These are phyloP conservation scores for Heterochromis multidens DNA, from an alignment of 2,113 vertebrate species.

Conservation along the genomic window DNA sequence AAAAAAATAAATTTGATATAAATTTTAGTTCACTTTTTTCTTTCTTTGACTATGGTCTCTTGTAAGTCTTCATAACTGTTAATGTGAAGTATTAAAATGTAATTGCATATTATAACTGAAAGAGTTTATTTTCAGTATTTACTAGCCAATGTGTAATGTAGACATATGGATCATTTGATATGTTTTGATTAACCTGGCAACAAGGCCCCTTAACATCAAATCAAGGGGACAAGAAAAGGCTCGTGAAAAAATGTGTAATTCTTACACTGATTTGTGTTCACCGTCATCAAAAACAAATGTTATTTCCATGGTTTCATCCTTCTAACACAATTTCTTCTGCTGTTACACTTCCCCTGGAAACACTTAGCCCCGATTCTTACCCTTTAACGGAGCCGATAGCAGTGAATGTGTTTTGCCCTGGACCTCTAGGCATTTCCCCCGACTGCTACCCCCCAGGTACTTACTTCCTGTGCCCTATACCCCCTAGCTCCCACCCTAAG, in stretches of 20 bases:
- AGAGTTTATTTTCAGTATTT: too few species aligned
- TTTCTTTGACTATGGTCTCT: neutral
- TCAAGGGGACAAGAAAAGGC: neutral
- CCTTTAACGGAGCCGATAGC: conserved; percentile 53
- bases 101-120: too few species aligned
- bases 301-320: conserved; percentile 13
- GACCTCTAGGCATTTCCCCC: conserved; percentile 70
- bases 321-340: conserved; percentile 18
- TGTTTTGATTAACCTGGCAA: neutral
- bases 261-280: neutral
- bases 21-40: neutral
- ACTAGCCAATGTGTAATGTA: too few species aligned
- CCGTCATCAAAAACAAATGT: neutral
- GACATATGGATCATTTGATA: neutral
- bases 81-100: neutral
- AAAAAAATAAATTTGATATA: neutral
- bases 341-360: conserved; percentile 54
- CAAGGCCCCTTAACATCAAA: neutral
- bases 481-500: conserved; percentile 59
- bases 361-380: conserved; percentile 43
- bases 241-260: neutral
- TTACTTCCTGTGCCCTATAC: conserved; percentile 66
- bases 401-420: conserved; percentile 45
- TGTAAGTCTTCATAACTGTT: neutral
- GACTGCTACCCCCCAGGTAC: conserved; percentile 63